These are phyloP conservation scores for Passer montanus DNA, from an alignment of 2,113 vertebrate genomes.

Conservation along the genomic window DNA sequence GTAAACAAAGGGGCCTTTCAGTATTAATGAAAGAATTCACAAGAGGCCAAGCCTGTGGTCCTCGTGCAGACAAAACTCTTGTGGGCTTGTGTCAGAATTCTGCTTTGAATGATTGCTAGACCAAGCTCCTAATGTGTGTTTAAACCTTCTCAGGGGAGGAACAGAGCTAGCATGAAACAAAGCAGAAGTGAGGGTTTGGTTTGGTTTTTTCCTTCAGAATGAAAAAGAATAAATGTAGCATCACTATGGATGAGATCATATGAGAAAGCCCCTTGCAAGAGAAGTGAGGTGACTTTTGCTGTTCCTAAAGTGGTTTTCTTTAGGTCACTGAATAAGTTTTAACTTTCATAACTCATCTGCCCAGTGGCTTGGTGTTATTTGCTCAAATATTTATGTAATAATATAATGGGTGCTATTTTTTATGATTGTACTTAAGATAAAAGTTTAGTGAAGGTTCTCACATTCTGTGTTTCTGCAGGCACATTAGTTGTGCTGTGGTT, in stretches of 20 bases:
- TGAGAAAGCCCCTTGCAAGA: background rate
- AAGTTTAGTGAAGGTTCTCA: background rate
- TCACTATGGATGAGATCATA: background rate
- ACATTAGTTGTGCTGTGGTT: background rate
- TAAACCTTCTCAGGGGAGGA: conserved; percentile 31
- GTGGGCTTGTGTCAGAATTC: background rate
- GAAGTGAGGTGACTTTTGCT: background rate
- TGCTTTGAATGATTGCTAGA: conserved; percentile 26
- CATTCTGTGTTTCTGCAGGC: background rate
- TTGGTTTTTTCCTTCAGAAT: background rate
- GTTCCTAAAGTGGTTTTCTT: background rate
- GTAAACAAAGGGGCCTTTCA: conserved; percentile 66
- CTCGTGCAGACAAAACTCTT: conserved; percentile 16
- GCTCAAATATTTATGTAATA: background rate
- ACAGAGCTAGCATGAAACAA: background rate
- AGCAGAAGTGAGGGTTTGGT: background rate
- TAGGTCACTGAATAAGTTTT: background rate
- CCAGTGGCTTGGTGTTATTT: background rate
- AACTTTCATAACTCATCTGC: background rate
- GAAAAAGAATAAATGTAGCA: background rate
- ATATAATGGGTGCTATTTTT: background rate
- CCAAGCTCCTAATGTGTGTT: conserved; percentile 9
- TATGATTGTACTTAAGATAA: background rate
- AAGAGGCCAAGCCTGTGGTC: conserved; percentile 37
- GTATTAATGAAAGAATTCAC: conserved; percentile 31